Conservation (phyloP, 2,797 vertebrate genomes). For the Melanotaenia trifasciata region DNA sequence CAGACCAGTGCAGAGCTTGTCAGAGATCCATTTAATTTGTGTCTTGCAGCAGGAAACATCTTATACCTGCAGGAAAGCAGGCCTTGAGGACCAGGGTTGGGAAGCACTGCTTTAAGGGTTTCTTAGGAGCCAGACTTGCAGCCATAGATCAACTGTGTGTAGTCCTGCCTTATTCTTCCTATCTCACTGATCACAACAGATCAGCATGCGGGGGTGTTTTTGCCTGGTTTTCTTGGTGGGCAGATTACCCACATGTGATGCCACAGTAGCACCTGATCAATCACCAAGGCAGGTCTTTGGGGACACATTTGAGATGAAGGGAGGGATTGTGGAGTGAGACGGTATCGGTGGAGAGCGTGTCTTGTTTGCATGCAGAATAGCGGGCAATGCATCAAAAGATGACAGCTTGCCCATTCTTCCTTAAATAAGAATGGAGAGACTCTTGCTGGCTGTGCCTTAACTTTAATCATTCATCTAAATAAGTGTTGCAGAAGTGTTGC, state of each 20-base stretch:
- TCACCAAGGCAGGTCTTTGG: constrained; percentile 69
- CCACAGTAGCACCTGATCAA: constrained; percentile 75
- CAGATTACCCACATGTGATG: constrained; percentile 64
- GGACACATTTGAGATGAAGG: constrained; percentile 43
- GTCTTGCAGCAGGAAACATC: too few relatives aligned
- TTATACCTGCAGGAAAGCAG: too few relatives aligned
- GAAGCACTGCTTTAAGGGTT: constrained; percentile 1
- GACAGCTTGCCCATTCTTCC: constrained; percentile 84
- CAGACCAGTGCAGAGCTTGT: too few relatives aligned
- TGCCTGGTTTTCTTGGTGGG: constrained; percentile 52
- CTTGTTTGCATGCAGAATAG: constrained; percentile 82
- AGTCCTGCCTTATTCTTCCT: constrained; percentile 57
- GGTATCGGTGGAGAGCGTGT: constrained; percentile 36
- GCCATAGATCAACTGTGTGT: constrained; percentile 70
- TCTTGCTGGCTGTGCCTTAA: constrained; percentile 80
- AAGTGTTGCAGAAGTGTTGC: constrained; percentile 79
- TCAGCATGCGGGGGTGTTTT: constrained; percentile 55
- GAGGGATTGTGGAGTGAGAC: constrained; percentile 19
- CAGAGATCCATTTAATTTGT: too few relatives aligned
- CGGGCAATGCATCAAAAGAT: constrained; percentile 87
- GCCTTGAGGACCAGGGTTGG: too few relatives aligned
- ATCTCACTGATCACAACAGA: constrained; percentile 66
- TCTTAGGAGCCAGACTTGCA: constrained; percentile 62
- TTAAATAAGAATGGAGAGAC: constrained; percentile 83
- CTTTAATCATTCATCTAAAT: constrained; percentile 90